Evolutionary conservation across 2,113 vertebrate species (phyloP).

Genomic region (Chloropsis cyanopogon): DNA sequence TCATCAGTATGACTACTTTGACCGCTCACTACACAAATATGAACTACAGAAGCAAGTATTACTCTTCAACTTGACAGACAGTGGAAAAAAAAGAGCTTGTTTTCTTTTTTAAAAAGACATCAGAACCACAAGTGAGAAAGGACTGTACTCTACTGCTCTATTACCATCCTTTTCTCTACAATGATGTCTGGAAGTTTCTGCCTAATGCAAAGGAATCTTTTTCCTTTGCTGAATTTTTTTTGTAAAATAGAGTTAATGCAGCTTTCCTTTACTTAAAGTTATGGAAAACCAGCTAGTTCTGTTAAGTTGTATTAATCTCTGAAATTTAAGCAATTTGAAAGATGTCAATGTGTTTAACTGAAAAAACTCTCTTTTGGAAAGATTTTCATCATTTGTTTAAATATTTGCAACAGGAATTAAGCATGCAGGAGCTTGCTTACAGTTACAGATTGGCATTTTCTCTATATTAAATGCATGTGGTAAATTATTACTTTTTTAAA

Average conservation of each 20-base stretch:
- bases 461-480: background rate
- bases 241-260: conserved; percentile 42
- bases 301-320: conserved; percentile 44
- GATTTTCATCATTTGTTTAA: background rate
- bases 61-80: background rate
- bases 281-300: conserved; percentile 49
- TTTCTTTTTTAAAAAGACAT: background rate
- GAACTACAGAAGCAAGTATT: background rate
- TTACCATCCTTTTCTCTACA: background rate
- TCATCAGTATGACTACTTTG: background rate
- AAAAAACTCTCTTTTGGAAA: background rate
- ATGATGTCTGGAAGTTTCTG: conserved; percentile 19
- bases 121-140: background rate
- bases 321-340: background rate
- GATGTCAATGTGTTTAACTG: background rate
- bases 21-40: background rate
- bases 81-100: background rate
- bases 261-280: conserved; percentile 54
- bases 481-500: background rate
- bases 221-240: conserved; percentile 18
- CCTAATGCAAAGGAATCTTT: conserved; percentile 56
- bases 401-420: background rate
- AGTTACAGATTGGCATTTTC: background rate
- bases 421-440: background rate
- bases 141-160: background rate